Conservation (phyloP, 2,888 invertebrate species). For the Spatulosminthurus flaviceps region DNA sequence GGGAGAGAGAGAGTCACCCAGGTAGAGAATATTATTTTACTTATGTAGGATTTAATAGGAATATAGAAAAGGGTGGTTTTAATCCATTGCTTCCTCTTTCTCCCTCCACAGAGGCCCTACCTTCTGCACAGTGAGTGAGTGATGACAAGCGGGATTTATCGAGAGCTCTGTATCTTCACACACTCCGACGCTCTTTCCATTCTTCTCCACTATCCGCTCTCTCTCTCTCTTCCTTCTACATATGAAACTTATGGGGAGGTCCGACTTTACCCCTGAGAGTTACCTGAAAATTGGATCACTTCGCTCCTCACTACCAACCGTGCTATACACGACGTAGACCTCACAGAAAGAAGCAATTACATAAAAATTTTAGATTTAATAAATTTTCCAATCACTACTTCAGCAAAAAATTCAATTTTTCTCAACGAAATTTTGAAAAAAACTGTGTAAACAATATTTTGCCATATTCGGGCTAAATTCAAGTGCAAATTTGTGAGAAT, state of each 20-base stretch:
- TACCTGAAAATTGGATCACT: slow-evolving; percentile 35
- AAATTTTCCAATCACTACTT: not conserved
- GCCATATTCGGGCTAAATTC: too few relatives aligned
- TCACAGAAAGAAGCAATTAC: slow-evolving; percentile 9
- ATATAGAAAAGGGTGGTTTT: too few relatives aligned
- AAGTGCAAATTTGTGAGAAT: too few relatives aligned
- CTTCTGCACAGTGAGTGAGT: not conserved
- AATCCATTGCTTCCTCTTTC: too few relatives aligned
- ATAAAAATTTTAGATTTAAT: not conserved
- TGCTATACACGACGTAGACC: not conserved
- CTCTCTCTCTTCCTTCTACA: not conserved
- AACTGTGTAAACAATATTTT: too few relatives aligned
- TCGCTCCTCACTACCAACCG: not conserved
- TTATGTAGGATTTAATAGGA: too few relatives aligned
- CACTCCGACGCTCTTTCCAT: not conserved
- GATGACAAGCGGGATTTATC: slow-evolving; percentile 39
- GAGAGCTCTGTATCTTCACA: not conserved
- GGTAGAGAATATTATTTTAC: too few relatives aligned
- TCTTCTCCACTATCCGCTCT: too few relatives aligned
- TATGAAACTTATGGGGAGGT: slow-evolving; percentile 19
- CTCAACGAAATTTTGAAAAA: too few relatives aligned
- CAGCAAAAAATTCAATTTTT: too few relatives aligned
- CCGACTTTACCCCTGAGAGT: slow-evolving; percentile 27
- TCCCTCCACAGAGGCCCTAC: too few relatives aligned
- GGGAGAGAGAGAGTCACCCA: too few relatives aligned